Evolutionary conservation across 2,113 vertebrate genomes (phyloP).

Genomic region (Saiga tatarica): DNA sequence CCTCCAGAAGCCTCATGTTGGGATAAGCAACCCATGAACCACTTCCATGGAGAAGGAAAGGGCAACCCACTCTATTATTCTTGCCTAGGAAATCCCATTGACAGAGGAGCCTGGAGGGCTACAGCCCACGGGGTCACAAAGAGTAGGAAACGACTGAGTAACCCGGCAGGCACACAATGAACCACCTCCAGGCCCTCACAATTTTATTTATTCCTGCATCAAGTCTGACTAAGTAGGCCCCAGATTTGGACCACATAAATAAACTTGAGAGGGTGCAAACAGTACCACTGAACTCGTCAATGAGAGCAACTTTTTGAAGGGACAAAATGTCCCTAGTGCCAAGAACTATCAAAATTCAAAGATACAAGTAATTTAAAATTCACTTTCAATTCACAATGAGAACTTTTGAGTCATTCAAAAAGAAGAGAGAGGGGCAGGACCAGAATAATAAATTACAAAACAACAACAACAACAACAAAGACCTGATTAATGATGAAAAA

Average conservation of each 20-base stretch:
- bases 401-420: not conserved
- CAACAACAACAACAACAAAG: not conserved
- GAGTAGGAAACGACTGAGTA: not conserved
- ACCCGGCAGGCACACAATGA: fast-evolving
- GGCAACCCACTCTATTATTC: not conserved
- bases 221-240: not conserved
- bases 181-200: not conserved
- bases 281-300: not conserved
- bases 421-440: not conserved
- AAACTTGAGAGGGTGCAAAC: not conserved
- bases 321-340: not conserved
- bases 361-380: not conserved
- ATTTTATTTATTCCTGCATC: not conserved
- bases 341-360: slow-evolving; percentile 17
- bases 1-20: not conserved
- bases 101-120: not conserved
- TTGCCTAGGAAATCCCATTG: not conserved
- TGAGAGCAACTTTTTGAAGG: not conserved
- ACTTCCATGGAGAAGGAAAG: not conserved
- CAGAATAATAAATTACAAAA: not conserved
- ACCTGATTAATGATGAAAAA: not conserved
- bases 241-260: not conserved
- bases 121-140: not conserved
- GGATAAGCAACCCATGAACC: not conserved
- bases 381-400: not conserved